phyloP scores from a whole-genome alignment of 1,140 invertebrate genomes.

The Dendrolimus punctatus region DNA sequence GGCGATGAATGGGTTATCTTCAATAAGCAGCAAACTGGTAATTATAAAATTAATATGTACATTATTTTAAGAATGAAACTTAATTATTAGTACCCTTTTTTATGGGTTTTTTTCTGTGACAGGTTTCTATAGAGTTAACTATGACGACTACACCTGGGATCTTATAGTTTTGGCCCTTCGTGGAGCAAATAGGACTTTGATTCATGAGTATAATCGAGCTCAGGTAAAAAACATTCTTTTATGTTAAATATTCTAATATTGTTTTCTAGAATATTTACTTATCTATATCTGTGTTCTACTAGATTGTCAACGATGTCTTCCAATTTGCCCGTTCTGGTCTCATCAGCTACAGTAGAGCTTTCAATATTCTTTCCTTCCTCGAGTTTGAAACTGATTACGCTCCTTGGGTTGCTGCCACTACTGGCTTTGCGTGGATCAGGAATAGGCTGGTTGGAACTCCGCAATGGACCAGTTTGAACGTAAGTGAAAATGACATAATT shows the following conservation, averaged over 20 bases:
- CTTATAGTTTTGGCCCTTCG: constrained; percentile 71
- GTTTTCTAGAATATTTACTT: neutral
- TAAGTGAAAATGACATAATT: constrained; percentile 10
- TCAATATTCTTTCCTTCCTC: constrained; percentile 76
- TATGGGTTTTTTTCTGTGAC: constrained; percentile 17
- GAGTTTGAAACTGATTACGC: constrained; percentile 75
- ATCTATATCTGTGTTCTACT: neutral
- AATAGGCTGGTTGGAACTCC: constrained; percentile 45
- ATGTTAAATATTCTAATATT: constrained; percentile 10
- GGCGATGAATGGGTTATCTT: constrained; percentile 73
- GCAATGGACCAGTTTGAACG: constrained; percentile 25
- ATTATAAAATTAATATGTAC: constrained; percentile 3
- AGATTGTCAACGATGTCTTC: constrained; percentile 85
- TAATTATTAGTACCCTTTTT: too few species aligned
- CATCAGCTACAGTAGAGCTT: constrained; percentile 66
- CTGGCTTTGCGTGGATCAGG: constrained; percentile 67
- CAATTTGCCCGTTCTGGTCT: constrained; percentile 73
- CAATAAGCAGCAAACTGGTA: constrained; percentile 75
- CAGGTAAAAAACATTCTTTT: constrained; percentile 24
- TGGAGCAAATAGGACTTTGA: constrained; percentile 65
- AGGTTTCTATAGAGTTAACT: constrained; percentile 88
- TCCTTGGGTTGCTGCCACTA: constrained; percentile 77
- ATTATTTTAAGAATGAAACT: too few species aligned
- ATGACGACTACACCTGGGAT: constrained; percentile 80
- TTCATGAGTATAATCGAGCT: constrained; percentile 83